Evolutionary conservation across 2,888 invertebrate species (phyloP), one percentile per base, ranked within the genome.

Genomic region (Deroplatys truncata): DNA sequence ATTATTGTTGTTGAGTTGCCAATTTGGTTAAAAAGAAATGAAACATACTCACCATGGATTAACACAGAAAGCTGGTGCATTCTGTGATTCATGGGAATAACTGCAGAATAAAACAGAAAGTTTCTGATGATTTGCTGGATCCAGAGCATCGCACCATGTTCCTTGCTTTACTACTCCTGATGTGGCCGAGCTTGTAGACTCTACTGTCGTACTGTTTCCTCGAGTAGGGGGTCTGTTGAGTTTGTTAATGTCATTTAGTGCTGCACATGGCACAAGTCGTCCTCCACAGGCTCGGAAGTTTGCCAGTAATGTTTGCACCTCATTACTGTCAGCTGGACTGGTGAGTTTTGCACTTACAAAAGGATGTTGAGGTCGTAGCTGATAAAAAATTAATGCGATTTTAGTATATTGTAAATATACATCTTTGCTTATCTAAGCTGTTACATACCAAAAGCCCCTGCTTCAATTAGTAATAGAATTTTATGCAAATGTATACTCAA

Each of bases 71-170:
- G 97, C 96, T 0, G 98, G 98, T 4, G 97, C 96, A 92, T 98
- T 97, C 56, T 95, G 94, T 0, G 97, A 97, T 92, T 95, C 95
- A 90, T 95, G 95, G 91, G 97, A 96, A 92, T 96, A 98, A 92
- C 98, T 98, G 93, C 98, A 99, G 92, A 99, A 97, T 89, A 99
- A 94, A 82, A 99, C 97, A 9, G 98, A 96, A 87, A 99, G 94
- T 86, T 97, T 95, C 94, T 99, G 99, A 92, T 98, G 98, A 93
- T 96, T 96, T 91, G 95, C 95, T 0, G 97, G 96, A 91, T 97
- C 96, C 31, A 98, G 93, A 0, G 97, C 97, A 93, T 98, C 98
- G 29, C 86, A 86, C 56, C 84, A 86, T 29, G 89, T 28, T 29
- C 28, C 83, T 8, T 82, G 83, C 72, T 87, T 87, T 13, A 25